Conservation (phyloP, 35 echinoderm and acorn worm genomes). For the Apostichopus parvimensis region DNA sequence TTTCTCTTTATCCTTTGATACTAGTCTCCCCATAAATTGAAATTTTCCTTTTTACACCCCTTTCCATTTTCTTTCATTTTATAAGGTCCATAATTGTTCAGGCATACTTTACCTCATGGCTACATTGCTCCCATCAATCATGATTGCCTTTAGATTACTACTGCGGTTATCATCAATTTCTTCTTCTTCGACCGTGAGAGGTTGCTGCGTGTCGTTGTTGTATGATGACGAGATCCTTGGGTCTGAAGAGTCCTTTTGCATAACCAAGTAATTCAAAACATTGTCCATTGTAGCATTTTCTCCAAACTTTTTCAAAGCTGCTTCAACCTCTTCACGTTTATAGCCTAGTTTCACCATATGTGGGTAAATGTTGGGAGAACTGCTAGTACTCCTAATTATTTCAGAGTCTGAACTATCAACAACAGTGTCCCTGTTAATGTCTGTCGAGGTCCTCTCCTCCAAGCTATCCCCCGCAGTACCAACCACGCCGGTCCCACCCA, state of each 20-base stretch:
- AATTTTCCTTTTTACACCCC: slow-evolving; percentile 61
- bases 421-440: background rate
- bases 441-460: background rate
- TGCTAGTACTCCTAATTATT: background rate
- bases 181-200: slow-evolving; percentile 8
- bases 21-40: too few relatives aligned
- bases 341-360: slow-evolving; percentile 20
- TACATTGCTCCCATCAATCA: slow-evolving; percentile 99
- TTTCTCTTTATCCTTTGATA: too few relatives aligned
- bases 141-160: slow-evolving; percentile 79
- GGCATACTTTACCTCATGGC: slow-evolving; percentile 88
- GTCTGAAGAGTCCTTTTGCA: slow-evolving; percentile 14
- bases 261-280: slow-evolving; percentile 4
- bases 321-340: background rate
- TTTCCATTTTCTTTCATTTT: background rate
- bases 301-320: slow-evolving; percentile 9
- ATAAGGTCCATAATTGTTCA: background rate
- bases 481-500: slow-evolving; percentile 14
- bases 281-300: slow-evolving; percentile 30
- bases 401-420: background rate
- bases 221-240: background rate
- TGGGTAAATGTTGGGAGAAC: background rate
- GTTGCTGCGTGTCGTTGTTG: background rate
- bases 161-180: slow-evolving; percentile 52
- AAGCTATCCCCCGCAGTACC: background rate